Conservation (phyloP, 2,888 invertebrate species). For the Sipunculus nudus region DNA sequence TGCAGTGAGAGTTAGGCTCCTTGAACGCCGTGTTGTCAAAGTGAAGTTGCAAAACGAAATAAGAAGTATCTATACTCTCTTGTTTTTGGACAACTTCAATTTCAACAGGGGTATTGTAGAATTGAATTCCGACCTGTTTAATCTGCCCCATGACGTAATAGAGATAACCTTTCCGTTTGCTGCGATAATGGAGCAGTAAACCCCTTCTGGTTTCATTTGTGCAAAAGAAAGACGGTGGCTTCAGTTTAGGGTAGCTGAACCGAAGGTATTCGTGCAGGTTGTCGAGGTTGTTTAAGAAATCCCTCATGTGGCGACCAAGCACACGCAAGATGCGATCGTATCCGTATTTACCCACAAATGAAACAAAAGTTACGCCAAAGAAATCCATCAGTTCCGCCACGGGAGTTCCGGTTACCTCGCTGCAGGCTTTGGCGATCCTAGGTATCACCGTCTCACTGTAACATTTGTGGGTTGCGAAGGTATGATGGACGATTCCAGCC, state of each 20-base stretch:
- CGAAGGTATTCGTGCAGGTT: conserved; percentile 97
- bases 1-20: background rate
- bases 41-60: conserved; percentile 92
- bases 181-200: conserved; percentile 82
- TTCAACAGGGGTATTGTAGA: conserved; percentile 92
- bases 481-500: conserved; percentile 86
- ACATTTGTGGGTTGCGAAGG: conserved; percentile 81
- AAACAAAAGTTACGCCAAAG: conserved; percentile 93
- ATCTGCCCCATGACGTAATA: conserved; percentile 98
- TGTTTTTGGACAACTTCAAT: conserved; percentile 90
- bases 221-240: conserved; percentile 96
- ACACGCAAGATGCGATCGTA: conserved; percentile 75
- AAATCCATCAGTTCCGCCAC: conserved; percentile 91
- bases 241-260: conserved; percentile 89
- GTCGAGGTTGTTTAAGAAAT: conserved; percentile 92
- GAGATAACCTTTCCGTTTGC: conserved; percentile 91
- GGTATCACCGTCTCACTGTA: conserved; percentile 91
- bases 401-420: conserved; percentile 74
- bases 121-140: conserved; percentile 78
- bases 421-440: conserved; percentile 73
- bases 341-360: conserved; percentile 92
- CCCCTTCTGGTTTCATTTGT: conserved; percentile 94
- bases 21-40: conserved; percentile 83
- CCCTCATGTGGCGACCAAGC: conserved; percentile 88
- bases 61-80: conserved; percentile 86